Evolutionary conservation across 2,888 invertebrate species (phyloP).

Genomic region (Melikaiella ostensackeni): DNA sequence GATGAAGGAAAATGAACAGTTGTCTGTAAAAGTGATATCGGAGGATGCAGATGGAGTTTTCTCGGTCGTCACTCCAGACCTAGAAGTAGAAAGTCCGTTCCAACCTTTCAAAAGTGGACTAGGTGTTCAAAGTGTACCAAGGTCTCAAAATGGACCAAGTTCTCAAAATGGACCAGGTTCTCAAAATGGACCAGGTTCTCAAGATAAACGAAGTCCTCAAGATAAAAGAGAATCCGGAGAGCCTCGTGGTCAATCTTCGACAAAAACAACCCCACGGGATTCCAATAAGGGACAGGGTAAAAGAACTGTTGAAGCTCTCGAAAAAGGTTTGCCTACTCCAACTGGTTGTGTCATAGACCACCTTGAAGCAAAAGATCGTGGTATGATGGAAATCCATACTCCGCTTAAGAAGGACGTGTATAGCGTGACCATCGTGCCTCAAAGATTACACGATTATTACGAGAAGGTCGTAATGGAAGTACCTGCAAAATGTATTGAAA

Average conservation of each 20-base stretch:
- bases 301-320: not conserved
- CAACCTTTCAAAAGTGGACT: not conserved
- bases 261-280: not conserved
- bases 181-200: not conserved
- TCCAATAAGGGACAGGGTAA: not conserved
- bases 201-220: not conserved
- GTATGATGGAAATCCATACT: constrained; percentile 37
- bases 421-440: constrained; percentile 1
- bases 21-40: constrained; percentile 46
- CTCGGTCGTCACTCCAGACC: not conserved
- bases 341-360: constrained; percentile 7
- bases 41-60: constrained; percentile 34
- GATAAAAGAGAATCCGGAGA: not conserved
- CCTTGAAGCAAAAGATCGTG: not conserved
- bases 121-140: not conserved
- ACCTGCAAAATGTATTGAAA: not conserved
- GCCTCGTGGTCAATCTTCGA: not conserved
- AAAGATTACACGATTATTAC: not conserved
- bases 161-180: not conserved
- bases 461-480: not conserved
- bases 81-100: not conserved
- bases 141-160: not conserved
- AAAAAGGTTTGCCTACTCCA: not conserved
- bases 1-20: constrained; percentile 42
- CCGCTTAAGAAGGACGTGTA: not conserved